Base-by-base conservation (phyloP, 2,113 vertebrate genomes). In the Ginglymostoma cirratum region DNA sequence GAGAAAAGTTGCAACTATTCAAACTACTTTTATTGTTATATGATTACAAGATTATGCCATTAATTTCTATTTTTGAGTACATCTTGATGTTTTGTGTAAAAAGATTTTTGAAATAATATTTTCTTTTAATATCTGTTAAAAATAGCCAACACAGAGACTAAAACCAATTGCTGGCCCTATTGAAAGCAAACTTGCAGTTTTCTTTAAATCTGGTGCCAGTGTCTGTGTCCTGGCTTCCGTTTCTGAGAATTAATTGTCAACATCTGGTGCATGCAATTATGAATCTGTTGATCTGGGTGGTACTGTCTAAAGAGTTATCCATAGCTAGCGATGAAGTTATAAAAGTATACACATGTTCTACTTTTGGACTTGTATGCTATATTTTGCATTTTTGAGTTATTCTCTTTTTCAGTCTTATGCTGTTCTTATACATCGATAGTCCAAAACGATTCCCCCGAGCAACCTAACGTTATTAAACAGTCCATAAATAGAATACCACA, bases 401-500 rank as follows among this genome's bases (percentile, higher is more conserved):
- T 89, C 5, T 83, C 3, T 83, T 83, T 83, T 38, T 7, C 38
- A 6, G 38, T 45, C 80, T 45, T 38, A 83, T 42, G 38, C 78
- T 42, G 38, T 19, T 80, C 34, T 30, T 85, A 21, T 45, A 12
- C 4, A 83, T 89, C 30, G 38, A 83, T 21, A 17, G 21, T 83
- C 21, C 80, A 42, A 83, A 45, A 19, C 38, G 42, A 83, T 83
- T 17, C 38, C 38, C 38, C 17, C 42, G 15, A 83, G 42, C 80
- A 83, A 83, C 15, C 3, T 83, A 83, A 83, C 17, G 21, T 23
- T 83, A 45, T 83, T 83, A 45, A 83, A 23, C 78, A 83, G 80
- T 83, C 80, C 80, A 83, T 87, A 52, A 87, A 87, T 87, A 87
- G 85, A 52, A 27, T 87, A 87, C 45, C 45, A 87, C 7, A 87